These are phyloP conservation scores for Calyptommatus sinebrachiatus DNA, from an alignment of 2,113 vertebrate species.

Conservation along the genomic window DNA sequence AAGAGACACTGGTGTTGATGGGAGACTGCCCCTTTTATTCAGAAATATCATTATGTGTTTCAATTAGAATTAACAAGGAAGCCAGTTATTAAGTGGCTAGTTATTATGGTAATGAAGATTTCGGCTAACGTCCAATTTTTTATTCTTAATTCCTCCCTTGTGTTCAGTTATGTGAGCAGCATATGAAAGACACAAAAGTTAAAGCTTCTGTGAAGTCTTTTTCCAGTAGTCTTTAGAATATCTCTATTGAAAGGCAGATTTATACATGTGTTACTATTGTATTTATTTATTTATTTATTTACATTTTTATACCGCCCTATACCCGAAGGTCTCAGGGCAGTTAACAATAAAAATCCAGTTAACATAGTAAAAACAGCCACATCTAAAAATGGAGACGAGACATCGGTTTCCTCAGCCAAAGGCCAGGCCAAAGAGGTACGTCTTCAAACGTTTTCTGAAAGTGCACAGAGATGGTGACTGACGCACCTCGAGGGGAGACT, in stretches of 20 bases:
- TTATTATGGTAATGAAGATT: slow-evolving; percentile 55
- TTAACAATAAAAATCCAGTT: no score
- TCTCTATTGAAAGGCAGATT: neutral
- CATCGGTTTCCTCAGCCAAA: no score
- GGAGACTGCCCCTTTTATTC: neutral
- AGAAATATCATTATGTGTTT: slow-evolving; percentile 44
- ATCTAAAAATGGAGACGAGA: no score
- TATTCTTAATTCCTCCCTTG: slow-evolving; percentile 14
- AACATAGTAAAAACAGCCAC: no score
- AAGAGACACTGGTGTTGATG: neutral
- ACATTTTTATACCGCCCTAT: no score
- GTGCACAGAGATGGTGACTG: no score
- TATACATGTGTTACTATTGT: no score
- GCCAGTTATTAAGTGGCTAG: slow-evolving; percentile 56
- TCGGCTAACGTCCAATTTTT: slow-evolving; percentile 20
- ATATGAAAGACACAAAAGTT: neutral
- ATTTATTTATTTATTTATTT: no score
- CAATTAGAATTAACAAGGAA: slow-evolving; percentile 58
- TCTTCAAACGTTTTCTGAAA: no score
- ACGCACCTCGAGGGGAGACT: no score
- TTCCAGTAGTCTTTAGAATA: neutral
- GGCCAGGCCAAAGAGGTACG: no score
- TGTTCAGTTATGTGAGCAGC: rapidly evolving
- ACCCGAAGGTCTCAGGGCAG: no score
- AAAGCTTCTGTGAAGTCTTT: neutral